Evolutionary conservation across 2,797 vertebrate species (phyloP), one percentile per base, ranked within the genome.

Genomic region (Podarcis lilfordi): DNA sequence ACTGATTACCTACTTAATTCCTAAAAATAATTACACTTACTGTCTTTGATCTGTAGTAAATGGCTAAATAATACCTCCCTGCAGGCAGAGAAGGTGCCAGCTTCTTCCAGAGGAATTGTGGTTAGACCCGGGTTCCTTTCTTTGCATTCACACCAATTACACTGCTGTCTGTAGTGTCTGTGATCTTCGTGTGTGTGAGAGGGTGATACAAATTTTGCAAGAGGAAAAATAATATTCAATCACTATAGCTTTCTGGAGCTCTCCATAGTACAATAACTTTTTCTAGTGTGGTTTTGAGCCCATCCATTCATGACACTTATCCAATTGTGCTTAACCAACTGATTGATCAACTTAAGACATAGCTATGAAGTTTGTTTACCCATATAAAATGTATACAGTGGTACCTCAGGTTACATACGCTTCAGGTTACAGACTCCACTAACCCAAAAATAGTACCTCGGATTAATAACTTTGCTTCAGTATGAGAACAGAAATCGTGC

Each of bases 71-170:
- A 93, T 92, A 93, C 86, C 90, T 90, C 68, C 80, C 91, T 91
- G 80, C 84, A 88, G 68, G 40, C 87, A 5, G 94, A 90, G 89
- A 91, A 85, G 80, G 85, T 95, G 93, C 95, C 95, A 95, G 85
- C 35, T 94, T 94, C 91, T 89, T 96, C 86, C 66, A 93, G 85
- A 95, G 90, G 85, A 93, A 94, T 61, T 23, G 71, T 76, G 61
- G 59, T 80, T 78, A 95, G 88, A 76, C 69, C 77, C 77, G 74
- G 78, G 37, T 23, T 95, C 89, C 94, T 93, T 94, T 94, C 86
- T 92, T 91, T 84, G 86, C 91, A 92, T 92, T 94, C 93, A 95
- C 90, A 95, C 89, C 89, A 92, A 92, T 94, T 95, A 92, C 89
- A 86, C 92, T 91, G 87, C 91, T 92, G 86, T 91, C 93, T 94